Evolutionary conservation across 2,113 vertebrate genomes (phyloP).

Genomic region (Sander vitreus): DNA sequence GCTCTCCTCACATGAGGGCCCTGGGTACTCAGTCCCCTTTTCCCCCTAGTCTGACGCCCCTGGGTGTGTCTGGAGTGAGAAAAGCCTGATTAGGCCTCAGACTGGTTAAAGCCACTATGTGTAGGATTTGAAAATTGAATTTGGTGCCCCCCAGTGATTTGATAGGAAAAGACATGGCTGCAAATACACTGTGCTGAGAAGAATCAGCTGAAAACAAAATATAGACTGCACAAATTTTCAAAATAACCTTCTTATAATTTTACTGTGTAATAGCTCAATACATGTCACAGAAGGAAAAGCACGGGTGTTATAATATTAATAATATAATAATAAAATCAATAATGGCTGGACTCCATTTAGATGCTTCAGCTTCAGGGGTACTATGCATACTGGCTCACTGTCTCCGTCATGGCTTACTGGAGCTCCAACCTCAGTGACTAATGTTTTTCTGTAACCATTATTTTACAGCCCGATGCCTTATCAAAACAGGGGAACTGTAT

Average conservation of each 20-base stretch:
- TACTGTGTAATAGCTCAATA: not conserved
- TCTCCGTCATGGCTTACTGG: no score
- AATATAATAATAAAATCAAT: not conserved
- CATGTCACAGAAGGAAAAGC: not conserved
- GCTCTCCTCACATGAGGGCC: no score
- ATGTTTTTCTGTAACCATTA: not conserved
- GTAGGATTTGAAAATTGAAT: not conserved
- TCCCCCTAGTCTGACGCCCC: no score
- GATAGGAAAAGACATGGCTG: rapidly evolving
- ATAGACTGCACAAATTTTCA: not conserved
- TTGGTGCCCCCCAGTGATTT: not conserved
- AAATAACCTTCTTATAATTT: not conserved
- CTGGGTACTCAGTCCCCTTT: no score
- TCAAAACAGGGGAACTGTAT: constrained; percentile 78
- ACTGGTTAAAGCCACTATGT: not conserved
- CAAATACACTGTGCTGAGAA: not conserved
- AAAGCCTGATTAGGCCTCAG: not conserved
- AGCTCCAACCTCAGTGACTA: not conserved
- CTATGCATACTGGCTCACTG: not conserved
- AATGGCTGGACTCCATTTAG: not conserved
- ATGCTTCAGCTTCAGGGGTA: not conserved
- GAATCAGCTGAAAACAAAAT: not conserved
- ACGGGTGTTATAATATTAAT: no score
- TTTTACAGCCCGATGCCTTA: constrained; percentile 74
- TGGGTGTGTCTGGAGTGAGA: not conserved